Base-by-base conservation (phyloP, 2,113 vertebrate species). In the Herpetotheres cachinnans region DNA sequence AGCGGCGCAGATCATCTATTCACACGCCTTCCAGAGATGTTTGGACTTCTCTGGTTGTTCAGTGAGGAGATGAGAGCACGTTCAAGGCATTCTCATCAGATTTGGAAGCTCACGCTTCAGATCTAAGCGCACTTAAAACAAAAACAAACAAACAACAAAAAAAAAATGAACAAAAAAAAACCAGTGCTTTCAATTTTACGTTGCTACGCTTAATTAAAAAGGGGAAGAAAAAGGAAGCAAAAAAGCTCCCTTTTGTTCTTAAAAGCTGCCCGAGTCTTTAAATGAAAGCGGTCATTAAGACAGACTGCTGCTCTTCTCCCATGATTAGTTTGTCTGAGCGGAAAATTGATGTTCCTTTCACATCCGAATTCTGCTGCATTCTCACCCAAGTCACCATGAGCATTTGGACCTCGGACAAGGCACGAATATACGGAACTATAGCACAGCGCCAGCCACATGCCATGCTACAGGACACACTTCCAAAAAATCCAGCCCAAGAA, bases 211-310 rank as follows among this genome's bases (percentile, higher is more conserved):
- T 65, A 38, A 76, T 55, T 61, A 65, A 90, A 96, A 96, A 82
- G 62, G 9, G 78, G 93, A 94, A 94, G 61, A 87, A 66, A 87
- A 90, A 79, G 21, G 21, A 94, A 82, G 58, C 34, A 49, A 77
- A 83, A 84, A 82, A 46, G 17, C 12, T 67, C n/a, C 32, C 56
- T 93, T 94, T 77, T 73, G 56, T 71, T 90, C 86, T 87, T 67
- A 72, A 86, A 93, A 89, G 74, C 27, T 6, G 55, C 10, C 74
- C 0, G 0, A 49, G 36, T 34, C 65, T 74, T 80, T 59, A 44
- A 79, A 32, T 55, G 56, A 91, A 87, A 38, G 29, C 0, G 0
- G 30, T 26, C 34, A 12, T 38, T 56, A 49, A 20, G 2, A 67
- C 34, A 58, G 50, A n/a, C 59, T 44, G 59, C 42, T 74, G 86